These are phyloP conservation scores for Pardalotus punctatus DNA, from an alignment of 2,113 vertebrate genomes.

Conservation along the genomic window DNA sequence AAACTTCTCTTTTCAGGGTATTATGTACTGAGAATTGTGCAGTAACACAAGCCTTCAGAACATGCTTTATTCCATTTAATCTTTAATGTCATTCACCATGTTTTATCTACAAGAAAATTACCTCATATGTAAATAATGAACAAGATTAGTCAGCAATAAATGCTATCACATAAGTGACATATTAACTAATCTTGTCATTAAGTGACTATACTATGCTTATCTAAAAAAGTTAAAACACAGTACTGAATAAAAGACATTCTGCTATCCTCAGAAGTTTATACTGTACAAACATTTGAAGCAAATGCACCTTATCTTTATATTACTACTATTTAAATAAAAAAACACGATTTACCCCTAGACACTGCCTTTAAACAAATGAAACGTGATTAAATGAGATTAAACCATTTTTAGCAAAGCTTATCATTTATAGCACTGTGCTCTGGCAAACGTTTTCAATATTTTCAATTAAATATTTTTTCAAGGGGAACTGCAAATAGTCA, in stretches of 20 bases:
- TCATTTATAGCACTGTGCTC: not conserved
- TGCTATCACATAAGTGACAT: not conserved
- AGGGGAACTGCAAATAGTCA: not conserved
- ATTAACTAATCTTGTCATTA: not conserved
- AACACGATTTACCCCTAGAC: not conserved
- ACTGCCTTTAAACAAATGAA: not conserved
- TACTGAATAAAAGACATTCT: not conserved
- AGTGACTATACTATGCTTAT: not conserved
- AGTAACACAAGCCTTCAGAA: not conserved
- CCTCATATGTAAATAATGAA: not conserved
- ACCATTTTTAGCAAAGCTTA: not conserved
- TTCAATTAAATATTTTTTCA: not conserved
- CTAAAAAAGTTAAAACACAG: not conserved
- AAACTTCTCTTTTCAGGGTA: not conserved
- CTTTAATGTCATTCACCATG: not conserved
- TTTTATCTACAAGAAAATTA: not conserved
- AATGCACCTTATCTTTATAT: not conserved
- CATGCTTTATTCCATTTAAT: not conserved
- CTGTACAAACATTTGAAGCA: not conserved
- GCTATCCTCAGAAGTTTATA: not conserved
- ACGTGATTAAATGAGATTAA: not conserved
- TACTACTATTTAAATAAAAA: not conserved
- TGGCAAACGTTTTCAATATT: not conserved
- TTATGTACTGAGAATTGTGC: not conserved
- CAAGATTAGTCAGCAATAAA: not conserved